These are phyloP conservation scores for Platerodrilus igneus DNA, from an alignment of 2,888 invertebrate species.

Conservation along the genomic window DNA sequence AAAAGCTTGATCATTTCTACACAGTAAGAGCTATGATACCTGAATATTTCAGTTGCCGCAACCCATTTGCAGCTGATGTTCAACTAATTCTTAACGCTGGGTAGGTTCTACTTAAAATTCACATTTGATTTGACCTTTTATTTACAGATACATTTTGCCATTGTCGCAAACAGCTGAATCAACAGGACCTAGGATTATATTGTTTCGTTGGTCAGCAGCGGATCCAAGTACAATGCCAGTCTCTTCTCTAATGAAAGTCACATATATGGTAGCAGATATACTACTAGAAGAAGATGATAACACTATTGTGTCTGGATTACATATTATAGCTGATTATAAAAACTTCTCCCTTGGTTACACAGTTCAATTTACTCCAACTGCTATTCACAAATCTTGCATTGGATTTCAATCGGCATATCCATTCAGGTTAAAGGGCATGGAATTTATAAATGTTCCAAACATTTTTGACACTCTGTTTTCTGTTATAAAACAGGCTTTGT, in stretches of 20 bases:
- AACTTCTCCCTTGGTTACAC: conserved; percentile 52
- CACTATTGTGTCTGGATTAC: conserved; percentile 50
- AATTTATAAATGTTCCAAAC: conserved; percentile 55
- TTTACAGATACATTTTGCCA: not conserved
- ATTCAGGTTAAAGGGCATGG: conserved; percentile 54
- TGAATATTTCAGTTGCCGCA: conserved; percentile 48
- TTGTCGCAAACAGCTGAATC: not conserved
- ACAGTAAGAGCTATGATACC: conserved; percentile 52
- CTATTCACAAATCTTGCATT: conserved; percentile 51
- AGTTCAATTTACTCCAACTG: conserved; percentile 48
- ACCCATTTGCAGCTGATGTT: conserved; percentile 35
- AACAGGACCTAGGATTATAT: not conserved
- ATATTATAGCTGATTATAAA: conserved; percentile 54
- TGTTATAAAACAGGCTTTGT: too few relatives aligned
- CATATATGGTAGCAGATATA: conserved; percentile 54
- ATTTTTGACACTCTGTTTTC: too few relatives aligned
- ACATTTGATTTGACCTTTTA: not conserved
- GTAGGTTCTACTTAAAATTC: conserved; percentile 33
- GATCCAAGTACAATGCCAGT: not conserved
- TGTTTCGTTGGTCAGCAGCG: not conserved
- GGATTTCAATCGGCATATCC: conserved; percentile 58
- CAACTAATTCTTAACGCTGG: conserved; percentile 42
- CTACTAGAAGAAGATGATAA: conserved; percentile 56
- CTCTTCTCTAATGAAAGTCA: conserved; percentile 45
- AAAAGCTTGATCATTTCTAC: conserved; percentile 58